Conservation (phyloP, 2,888 invertebrate genomes). For the Pheosia gnoma region DNA sequence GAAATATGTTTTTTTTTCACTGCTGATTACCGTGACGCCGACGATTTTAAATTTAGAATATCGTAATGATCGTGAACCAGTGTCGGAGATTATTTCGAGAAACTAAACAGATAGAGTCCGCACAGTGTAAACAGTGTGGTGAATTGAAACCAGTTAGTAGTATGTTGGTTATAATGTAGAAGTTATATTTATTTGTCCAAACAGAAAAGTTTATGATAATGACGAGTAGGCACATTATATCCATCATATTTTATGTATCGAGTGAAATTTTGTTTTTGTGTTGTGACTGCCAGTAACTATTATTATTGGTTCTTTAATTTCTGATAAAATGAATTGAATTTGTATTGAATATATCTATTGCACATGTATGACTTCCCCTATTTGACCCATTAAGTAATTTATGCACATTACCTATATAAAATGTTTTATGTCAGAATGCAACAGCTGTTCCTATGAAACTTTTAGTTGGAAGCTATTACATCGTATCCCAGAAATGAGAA, state of each 20-base stretch:
- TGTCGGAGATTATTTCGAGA: slow-evolving; percentile 62
- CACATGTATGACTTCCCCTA: no score
- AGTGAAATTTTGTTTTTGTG: not conserved
- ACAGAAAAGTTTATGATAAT: not conserved
- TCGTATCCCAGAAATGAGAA: no score
- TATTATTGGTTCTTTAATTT: no score
- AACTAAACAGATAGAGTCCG: slow-evolving; percentile 51
- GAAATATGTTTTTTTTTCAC: slow-evolving; percentile 19
- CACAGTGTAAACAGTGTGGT: slow-evolving; percentile 32
- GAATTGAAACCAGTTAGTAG: slow-evolving; percentile 19
- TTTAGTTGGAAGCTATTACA: no score
- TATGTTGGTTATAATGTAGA: not conserved
- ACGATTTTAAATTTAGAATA: slow-evolving; percentile 41
- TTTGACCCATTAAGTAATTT: no score
- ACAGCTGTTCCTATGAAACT: no score
- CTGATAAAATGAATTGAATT: no score
- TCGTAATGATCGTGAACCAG: slow-evolving; percentile 49
- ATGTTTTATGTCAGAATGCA: no score
- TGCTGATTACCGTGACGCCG: slow-evolving; percentile 15
- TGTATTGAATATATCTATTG: no score
- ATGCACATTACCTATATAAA: no score
- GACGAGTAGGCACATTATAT: not conserved
- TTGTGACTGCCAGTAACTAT: not conserved
- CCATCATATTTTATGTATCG: not conserved
- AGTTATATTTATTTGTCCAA: not conserved